Evolutionary conservation across 2,113 vertebrate species (phyloP).

Genomic region (Salvelinus fontinalis): DNA sequence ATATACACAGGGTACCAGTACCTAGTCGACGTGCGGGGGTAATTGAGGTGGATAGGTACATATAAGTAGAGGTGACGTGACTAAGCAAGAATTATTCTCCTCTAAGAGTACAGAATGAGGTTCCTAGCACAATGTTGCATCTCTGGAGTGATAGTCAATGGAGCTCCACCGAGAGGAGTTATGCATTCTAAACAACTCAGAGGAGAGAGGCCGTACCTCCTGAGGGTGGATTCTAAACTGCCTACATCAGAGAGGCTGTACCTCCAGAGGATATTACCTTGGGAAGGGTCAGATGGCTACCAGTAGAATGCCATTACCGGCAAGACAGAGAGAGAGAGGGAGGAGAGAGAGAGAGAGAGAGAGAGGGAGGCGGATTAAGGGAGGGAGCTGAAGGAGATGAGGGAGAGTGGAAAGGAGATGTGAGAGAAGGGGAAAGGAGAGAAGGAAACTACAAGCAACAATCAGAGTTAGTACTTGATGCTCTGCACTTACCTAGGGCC

Average conservation of each 20-base stretch:
- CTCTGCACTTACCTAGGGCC: not conserved
- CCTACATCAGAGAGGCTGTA: conserved; percentile 38
- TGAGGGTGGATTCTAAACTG: conserved; percentile 56
- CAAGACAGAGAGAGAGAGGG: conserved; percentile 26
- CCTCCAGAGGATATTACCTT: not conserved
- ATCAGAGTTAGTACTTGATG: not conserved
- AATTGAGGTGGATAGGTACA: too few relatives aligned
- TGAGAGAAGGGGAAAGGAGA: too few relatives aligned
- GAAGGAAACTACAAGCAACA: not conserved
- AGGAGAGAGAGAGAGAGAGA: not conserved
- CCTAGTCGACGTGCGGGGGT: too few relatives aligned
- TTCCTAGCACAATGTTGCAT: not conserved
- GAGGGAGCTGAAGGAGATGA: not conserved
- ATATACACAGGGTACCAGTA: too few relatives aligned
- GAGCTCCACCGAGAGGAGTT: not conserved
- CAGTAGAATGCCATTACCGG: conserved; percentile 64
- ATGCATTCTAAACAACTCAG: conserved; percentile 65
- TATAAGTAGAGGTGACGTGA: too few relatives aligned
- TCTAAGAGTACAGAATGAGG: not conserved
- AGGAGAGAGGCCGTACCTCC: conserved; percentile 17
- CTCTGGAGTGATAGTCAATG: conserved; percentile 7
- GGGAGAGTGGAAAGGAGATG: too few relatives aligned
- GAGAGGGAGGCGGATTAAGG: conserved; percentile 9
- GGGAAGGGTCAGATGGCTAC: conserved; percentile 24
- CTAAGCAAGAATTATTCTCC: too few relatives aligned